A percentile compares a stretch with the other conserved stretches of the same genome.
Evolutionary conservation across 2,888 invertebrate genomes (phyloP).

Genomic region (Sisyra nigra): DNA sequence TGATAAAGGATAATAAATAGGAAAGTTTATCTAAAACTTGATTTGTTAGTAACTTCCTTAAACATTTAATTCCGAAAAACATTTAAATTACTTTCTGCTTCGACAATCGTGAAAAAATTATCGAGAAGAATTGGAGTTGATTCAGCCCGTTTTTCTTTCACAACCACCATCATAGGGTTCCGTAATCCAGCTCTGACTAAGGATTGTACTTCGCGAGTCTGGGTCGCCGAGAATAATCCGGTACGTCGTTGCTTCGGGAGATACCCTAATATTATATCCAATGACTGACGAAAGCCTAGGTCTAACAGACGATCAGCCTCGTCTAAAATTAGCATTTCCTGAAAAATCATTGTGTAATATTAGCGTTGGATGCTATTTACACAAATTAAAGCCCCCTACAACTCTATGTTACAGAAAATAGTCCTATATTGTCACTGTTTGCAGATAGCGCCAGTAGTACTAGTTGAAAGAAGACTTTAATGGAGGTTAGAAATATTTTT

Average conservation of each 20-base stretch:
- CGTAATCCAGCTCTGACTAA: slow-evolving; percentile 84
- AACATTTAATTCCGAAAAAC: too few species aligned
- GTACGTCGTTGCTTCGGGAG: slow-evolving; percentile 88
- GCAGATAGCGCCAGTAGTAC: too few species aligned
- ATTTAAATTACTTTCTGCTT: slow-evolving; percentile 36
- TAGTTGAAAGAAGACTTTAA: too few species aligned
- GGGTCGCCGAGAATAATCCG: slow-evolving; percentile 97
- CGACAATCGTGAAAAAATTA: slow-evolving; percentile 66
- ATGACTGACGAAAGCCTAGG: slow-evolving; percentile 71
- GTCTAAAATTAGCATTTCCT: slow-evolving; percentile 87
- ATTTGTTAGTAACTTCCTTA: too few species aligned
- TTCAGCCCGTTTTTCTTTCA: slow-evolving; percentile 69
- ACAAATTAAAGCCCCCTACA: too few species aligned
- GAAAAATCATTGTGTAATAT: too few species aligned
- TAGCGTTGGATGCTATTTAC: too few species aligned
- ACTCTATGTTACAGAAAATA: too few species aligned
- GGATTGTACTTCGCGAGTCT: slow-evolving; percentile 84
- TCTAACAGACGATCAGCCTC: slow-evolving; percentile 93
- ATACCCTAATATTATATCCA: slow-evolving; percentile 79
- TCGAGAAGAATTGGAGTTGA: slow-evolving; percentile 55
- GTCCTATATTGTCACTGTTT: too few species aligned
- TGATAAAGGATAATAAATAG: slow-evolving; percentile 63
- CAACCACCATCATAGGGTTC: slow-evolving; percentile 80
- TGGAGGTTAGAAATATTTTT: too few species aligned
- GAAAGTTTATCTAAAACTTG: slow-evolving; percentile 58